Conservation (phyloP, 2,888 invertebrate species). For the Synanthedon tipuliformis region DNA sequence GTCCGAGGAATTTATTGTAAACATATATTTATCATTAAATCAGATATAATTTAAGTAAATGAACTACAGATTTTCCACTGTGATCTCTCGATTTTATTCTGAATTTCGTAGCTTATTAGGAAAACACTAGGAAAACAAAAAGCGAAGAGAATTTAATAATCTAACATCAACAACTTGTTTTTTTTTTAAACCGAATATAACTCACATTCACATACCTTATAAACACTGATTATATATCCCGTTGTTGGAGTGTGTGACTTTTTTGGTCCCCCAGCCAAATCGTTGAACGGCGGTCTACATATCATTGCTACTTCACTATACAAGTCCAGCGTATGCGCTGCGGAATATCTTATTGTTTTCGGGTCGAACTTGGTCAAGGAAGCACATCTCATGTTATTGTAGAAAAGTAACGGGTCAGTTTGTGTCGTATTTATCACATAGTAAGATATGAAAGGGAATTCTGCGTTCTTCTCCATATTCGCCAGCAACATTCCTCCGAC, state of each 20-base stretch:
- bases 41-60: too few species aligned
- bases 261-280: constrained; percentile 79
- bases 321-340: constrained; percentile 87
- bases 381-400: constrained; percentile 85
- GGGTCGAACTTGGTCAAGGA: constrained; percentile 90
- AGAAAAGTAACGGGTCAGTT: constrained; percentile 87
- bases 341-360: constrained; percentile 80
- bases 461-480: constrained; percentile 90
- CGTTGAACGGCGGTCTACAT: constrained; percentile 86
- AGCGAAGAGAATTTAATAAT: too few species aligned
- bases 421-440: constrained; percentile 90
- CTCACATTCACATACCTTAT: constrained; percentile 68
- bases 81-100: too few species aligned
- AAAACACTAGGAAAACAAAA: too few species aligned
- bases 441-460: constrained; percentile 92
- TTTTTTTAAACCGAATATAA: background rate
- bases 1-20: too few species aligned
- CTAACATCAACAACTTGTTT: too few species aligned
- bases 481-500: constrained; percentile 87
- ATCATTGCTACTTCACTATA: constrained; percentile 93
- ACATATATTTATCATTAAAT: too few species aligned
- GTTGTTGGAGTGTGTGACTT: constrained; percentile 84
- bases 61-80: too few species aligned
- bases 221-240: constrained; percentile 92
- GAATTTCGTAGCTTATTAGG: too few species aligned